Percentiles rank a stretch among this genome's conserved stretches.
These are phyloP conservation scores for Xylophagus ater DNA, from an alignment of 2,888 invertebrate genomes.

Conservation along the genomic window DNA sequence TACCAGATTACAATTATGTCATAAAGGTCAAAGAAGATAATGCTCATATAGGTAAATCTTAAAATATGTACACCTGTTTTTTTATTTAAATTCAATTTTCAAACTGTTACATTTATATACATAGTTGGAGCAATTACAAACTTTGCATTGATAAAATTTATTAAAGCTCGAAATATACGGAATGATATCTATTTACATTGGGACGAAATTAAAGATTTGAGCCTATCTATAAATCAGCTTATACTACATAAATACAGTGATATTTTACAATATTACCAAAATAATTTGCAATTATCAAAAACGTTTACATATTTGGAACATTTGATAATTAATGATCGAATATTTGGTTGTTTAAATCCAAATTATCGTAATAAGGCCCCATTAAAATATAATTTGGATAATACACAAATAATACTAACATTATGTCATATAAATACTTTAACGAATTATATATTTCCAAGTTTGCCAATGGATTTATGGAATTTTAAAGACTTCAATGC, in stretches of 20 bases:
- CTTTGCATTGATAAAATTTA: slow-evolving; percentile 18
- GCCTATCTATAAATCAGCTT: slow-evolving; percentile 19
- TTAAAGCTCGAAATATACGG: slow-evolving; percentile 21
- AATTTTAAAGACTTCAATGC: not conserved
- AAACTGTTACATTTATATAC: not conserved
- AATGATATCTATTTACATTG: slow-evolving; percentile 21
- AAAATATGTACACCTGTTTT: too few species aligned
- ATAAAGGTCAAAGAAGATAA: slow-evolving; percentile 23
- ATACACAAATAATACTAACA: slow-evolving; percentile 26
- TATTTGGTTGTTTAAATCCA: slow-evolving; percentile 26
- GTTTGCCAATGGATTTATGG: not conserved
- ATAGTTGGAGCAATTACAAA: slow-evolving; percentile 25
- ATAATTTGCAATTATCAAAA: slow-evolving; percentile 17
- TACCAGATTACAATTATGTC: slow-evolving; percentile 26
- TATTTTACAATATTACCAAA: slow-evolving; percentile 22
- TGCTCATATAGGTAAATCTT: slow-evolving; percentile 25
- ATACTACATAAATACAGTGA: slow-evolving; percentile 16
- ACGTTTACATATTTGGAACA: not conserved
- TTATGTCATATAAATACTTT: slow-evolving; percentile 22
- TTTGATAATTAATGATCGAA: slow-evolving; percentile 12
- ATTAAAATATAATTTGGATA: slow-evolving; percentile 24
- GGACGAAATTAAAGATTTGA: slow-evolving; percentile 24
- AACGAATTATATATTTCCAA: slow-evolving; percentile 19
- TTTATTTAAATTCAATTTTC: not conserved
- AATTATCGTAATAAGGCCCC: slow-evolving; percentile 25